A percentile compares a stretch with the other conserved stretches of the same genome.
Evolutionary conservation across 2,797 vertebrate species (phyloP).

Genomic region (Poecilia picta): DNA sequence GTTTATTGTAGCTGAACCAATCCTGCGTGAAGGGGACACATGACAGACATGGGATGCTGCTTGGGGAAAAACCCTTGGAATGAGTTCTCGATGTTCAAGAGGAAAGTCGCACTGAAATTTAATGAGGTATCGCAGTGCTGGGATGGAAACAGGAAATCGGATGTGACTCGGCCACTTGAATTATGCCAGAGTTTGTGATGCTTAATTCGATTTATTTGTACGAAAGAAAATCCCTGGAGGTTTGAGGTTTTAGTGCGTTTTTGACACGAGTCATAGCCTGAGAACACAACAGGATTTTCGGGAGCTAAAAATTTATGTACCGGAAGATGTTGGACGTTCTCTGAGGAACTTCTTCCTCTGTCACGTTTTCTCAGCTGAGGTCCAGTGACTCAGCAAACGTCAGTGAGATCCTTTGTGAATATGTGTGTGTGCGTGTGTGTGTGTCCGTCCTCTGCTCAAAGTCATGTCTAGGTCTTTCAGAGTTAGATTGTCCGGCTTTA

Average conservation of each 20-base stretch:
- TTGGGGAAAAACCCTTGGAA: slow-evolving; percentile 69
- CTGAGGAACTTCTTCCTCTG: slow-evolving; percentile 27
- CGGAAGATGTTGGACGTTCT: slow-evolving; percentile 19
- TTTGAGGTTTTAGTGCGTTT: slow-evolving; percentile 11
- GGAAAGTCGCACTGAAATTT: slow-evolving; percentile 51
- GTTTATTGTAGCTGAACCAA: slow-evolving; percentile 58
- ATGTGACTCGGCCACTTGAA: slow-evolving; percentile 20
- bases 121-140: slow-evolving; percentile 29
- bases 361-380: slow-evolving; percentile 45
- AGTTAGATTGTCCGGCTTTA: slow-evolving; percentile 51
- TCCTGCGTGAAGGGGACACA: slow-evolving; percentile 65
- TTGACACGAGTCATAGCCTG: neutral
- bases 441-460: slow-evolving; percentile 73
- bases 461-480: slow-evolving; percentile 73
- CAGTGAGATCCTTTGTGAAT: slow-evolving; percentile 48
- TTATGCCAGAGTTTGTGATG: slow-evolving; percentile 19
- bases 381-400: slow-evolving; percentile 77
- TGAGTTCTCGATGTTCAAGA: slow-evolving; percentile 41
- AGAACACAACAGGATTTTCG: neutral
- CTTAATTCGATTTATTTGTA: slow-evolving; percentile 16
- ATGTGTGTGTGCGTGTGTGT: slow-evolving; percentile 16
- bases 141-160: slow-evolving; percentile 30
- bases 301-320: slow-evolving; percentile 12
- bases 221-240: neutral
- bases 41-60: slow-evolving; percentile 70